Conservation (phyloP, 2,888 invertebrate genomes). For the Sericinus montela region DNA sequence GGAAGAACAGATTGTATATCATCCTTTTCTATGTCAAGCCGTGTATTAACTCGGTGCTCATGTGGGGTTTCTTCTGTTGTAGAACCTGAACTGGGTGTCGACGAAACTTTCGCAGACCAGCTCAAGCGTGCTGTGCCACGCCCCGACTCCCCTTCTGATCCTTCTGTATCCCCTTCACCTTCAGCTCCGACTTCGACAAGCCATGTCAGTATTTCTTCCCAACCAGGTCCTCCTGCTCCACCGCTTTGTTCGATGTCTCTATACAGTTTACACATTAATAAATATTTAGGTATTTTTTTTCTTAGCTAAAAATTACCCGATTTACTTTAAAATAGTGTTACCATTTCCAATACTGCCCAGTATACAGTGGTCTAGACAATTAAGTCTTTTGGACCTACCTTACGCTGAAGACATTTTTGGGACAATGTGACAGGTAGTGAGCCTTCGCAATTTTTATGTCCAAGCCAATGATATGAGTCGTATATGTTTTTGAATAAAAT, state of each 20-base stretch:
- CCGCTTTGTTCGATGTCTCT: conserved; percentile 58
- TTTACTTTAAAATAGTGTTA: no score
- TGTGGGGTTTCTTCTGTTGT: conserved; percentile 67
- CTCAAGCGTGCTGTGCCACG: conserved; percentile 91
- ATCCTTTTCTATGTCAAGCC: conserved; percentile 94
- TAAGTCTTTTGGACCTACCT: no score
- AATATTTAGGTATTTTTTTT: neutral
- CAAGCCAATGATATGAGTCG: no score
- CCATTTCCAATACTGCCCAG: no score
- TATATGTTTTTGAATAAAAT: no score
- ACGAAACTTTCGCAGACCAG: conserved; percentile 84
- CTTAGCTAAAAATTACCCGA: no score
- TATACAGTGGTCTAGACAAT: no score
- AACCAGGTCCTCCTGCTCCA: conserved; percentile 64
- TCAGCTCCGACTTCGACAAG: conserved; percentile 93
- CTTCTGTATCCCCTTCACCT: conserved; percentile 77
- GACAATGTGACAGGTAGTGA: no score
- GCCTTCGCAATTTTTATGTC: no score
- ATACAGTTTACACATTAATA: neutral
- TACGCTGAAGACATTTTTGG: no score
- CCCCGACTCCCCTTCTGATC: conserved; percentile 76
- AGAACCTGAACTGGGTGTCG: conserved; percentile 44
- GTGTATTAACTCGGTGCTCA: conserved; percentile 85
- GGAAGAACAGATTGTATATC: conserved; percentile 96
- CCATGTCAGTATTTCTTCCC: conserved; percentile 95